These are phyloP conservation scores for Lydus trimaculatus DNA, from an alignment of 2,888 invertebrate genomes.

Conservation along the genomic window DNA sequence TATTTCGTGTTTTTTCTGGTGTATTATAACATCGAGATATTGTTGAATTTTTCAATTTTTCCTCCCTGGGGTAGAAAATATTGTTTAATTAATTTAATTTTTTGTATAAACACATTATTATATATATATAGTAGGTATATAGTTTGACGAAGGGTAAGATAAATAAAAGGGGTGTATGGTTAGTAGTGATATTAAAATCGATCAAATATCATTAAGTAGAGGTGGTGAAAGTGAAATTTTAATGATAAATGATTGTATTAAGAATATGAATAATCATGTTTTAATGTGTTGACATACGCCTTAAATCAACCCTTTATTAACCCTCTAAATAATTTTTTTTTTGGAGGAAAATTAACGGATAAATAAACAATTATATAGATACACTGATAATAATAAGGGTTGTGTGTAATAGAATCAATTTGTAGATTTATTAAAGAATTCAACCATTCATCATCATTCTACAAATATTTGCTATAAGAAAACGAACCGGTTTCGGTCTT, in stretches of 20 bases:
- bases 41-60: neutral
- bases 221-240: neutral
- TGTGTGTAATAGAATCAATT: too few species aligned
- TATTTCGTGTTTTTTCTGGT: neutral
- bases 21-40: neutral
- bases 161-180: constrained; percentile 14
- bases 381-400: neutral
- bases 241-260: constrained; percentile 9
- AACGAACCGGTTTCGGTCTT: neutral
- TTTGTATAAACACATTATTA: constrained; percentile 9
- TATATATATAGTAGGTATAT: too few species aligned
- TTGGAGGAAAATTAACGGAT: neutral
- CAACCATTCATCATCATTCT: neutral
- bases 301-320: constrained; percentile 1
- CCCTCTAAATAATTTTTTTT: too few species aligned
- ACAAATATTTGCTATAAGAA: neutral
- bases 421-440: neutral
- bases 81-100: constrained; percentile 13
- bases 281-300: constrained; percentile 10
- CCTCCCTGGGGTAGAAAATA: neutral
- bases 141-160: neutral
- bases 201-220: constrained; percentile 11
- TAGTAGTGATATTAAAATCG: constrained; percentile 8
- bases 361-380: constrained; percentile 1
- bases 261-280: constrained; percentile 9